Base-by-base conservation (phyloP, 1,140 invertebrate species). In the Rhopalosiphum maidis region DNA sequence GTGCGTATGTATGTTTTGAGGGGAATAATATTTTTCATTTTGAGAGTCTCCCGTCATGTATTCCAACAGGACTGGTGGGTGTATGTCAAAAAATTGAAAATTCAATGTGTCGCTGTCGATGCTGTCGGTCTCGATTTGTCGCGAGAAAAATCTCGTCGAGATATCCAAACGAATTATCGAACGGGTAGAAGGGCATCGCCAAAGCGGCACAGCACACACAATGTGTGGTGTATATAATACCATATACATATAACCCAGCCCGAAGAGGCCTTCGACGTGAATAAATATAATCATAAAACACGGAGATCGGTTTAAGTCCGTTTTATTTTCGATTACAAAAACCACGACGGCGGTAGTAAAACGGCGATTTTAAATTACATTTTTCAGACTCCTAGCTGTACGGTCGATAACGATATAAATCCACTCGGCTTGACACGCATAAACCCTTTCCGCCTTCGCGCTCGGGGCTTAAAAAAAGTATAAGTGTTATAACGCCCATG, bases 11-110 rank as follows among this genome's bases (percentile, higher is more conserved):
- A 15, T 77, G n/a, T 77, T 77, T 77, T 21, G 46, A 46, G 86
- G 86, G 46, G n/a, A 90, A 90, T 90, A 35, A n/a, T 35, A n/a
- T 25, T 91, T 91, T 82, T 68, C 37, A 83, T 91, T 91, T 77
- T 35, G 22, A 25, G 37, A 37, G n/a, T 37, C 22, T 25, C 8
- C 4, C 41, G 41, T 41, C 55, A 54, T 55, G 89, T 48, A 46
- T 48, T 18, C 43, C 7, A 18, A 11, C 46, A n/a, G 7, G 18
- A 30, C 30, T 7, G 30, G 46, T 30, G 15, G 15, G n/a, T n/a
- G n/a, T 30, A 48, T 88, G 21, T 88, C 46, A 35, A 55, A 89
- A 85, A 55, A 55, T 55, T 35, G 51, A 55, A 89, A 89, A 55
- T 55, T 89, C 88, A 89, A 89, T 37, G 88, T 55, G 51, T 89